Base-by-base conservation (phyloP, 2,888 invertebrate species). In the Sisyra terminalis region DNA sequence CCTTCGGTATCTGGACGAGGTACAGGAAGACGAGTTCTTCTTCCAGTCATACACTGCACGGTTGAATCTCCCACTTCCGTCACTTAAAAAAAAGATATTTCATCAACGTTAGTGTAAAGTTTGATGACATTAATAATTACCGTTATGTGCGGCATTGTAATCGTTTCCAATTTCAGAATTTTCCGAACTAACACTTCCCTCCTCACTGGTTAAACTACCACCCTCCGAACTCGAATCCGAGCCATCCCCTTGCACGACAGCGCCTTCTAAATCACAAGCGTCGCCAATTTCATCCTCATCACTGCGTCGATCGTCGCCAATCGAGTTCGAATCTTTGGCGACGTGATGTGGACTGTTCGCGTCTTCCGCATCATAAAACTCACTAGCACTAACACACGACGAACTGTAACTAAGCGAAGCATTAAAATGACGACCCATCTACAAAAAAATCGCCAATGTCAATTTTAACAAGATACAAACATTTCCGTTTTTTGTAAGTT, bases 281-380 rank as follows among this genome's bases (percentile, higher is more conserved):
- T 46, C 13, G 43, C 46, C 43, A 15, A 44, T 45, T 11, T 44
- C 46, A 13, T 50, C 52, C 36, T 49, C 45, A 24, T 46, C 43
- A 30, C 47, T 45, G 16, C 46, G 46, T 13, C 46, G 46, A 8
- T 40, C 46, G n/a, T 42, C 44, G 2, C 47, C 45, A 15, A 43
- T 40, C 30, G 45, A 45, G 35, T 48, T 30, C 24, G 11, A 13
- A 17, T 34, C 30, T 34, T 32, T 14, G 11, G 34, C 32, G 36
- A 11, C 15, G 7, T 11, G 30, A 15, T 13, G 11, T n/a, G 40
- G 44, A 18, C 47, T 46, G 8, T 57, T 55, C 32, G 67, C 58
- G 50, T 83, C 84, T 55, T 81, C 80, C 1, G 85, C 86, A 59
- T 86, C 85, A 57, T 81, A 84, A 57, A 81, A 84, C 60, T 86